Evolutionary conservation across 2,113 vertebrate genomes (phyloP).

Genomic region (Pteruthius melanotis): DNA sequence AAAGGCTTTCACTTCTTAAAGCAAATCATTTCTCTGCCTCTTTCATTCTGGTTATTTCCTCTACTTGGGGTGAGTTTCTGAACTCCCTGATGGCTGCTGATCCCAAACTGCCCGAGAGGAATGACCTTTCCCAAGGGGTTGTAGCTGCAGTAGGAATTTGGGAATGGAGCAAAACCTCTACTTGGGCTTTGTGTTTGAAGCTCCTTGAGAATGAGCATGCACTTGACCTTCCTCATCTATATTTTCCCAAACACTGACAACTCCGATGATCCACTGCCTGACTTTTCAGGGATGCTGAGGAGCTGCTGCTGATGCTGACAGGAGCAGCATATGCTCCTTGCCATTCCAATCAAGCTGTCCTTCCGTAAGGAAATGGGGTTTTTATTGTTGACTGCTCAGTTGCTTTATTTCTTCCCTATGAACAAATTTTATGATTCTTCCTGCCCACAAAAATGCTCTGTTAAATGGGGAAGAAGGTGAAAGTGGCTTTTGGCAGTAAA

Average conservation of each 20-base stretch:
- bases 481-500: neutral
- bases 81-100: neutral
- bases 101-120: neutral
- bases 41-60: neutral
- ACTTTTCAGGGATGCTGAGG: neutral
- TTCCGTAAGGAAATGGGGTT: neutral
- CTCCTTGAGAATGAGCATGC: neutral
- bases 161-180: neutral
- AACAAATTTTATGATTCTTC: neutral
- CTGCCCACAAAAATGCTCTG: slow-evolving; percentile 2
- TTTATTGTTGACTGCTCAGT: slow-evolving; percentile 6
- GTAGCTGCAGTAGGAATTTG: neutral
- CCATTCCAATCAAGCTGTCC: neutral
- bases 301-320: neutral
- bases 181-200: neutral
- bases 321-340: neutral
- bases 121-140: neutral
- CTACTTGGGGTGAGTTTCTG: neutral
- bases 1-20: slow-evolving; percentile 14
- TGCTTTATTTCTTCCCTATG: slow-evolving; percentile 23
- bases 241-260: neutral
- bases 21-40: neutral
- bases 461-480: slow-evolving; percentile 1
- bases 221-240: neutral
- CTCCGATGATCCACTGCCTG: neutral